phyloP scores from a whole-genome alignment of 2,888 invertebrate species.

The Pilophorus perplexus region DNA sequence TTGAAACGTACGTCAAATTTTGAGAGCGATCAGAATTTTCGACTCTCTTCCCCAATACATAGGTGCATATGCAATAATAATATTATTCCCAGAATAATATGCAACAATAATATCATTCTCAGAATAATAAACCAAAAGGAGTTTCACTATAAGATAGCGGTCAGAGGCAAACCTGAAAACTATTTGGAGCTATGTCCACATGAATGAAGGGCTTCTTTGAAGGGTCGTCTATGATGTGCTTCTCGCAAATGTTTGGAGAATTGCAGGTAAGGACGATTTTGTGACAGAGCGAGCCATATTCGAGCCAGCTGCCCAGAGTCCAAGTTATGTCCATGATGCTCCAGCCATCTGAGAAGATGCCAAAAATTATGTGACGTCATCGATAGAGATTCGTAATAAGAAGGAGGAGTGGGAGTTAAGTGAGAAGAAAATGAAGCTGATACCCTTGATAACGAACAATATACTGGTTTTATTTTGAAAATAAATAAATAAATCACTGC shows the following conservation, averaged over 20 bases:
- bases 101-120: neutral
- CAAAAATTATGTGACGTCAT: too few relatives aligned
- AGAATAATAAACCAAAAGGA: too few relatives aligned
- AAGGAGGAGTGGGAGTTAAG: too few relatives aligned
- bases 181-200: slow-evolving; percentile 28
- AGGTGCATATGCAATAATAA: too few relatives aligned
- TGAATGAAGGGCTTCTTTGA: slow-evolving; percentile 33
- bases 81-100: neutral
- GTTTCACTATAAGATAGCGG: neutral
- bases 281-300: slow-evolving; percentile 31
- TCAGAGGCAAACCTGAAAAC: slow-evolving; percentile 6
- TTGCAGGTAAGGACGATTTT: slow-evolving; percentile 16
- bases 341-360: slow-evolving; percentile 43
- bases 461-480: too few relatives aligned
- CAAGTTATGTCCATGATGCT: slow-evolving; percentile 38
- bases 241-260: slow-evolving; percentile 8
- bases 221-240: slow-evolving; percentile 4
- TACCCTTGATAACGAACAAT: too few relatives aligned
- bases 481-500: too few relatives aligned
- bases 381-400: too few relatives aligned
- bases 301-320: slow-evolving; percentile 35
- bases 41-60: too few relatives aligned
- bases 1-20: too few relatives aligned
- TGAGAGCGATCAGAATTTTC: too few relatives aligned
- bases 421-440: too few relatives aligned